Percentiles rank a stretch among this genome's conserved stretches.
phyloP scores from a whole-genome alignment of 2,888 invertebrate genomes.

The Sinotaia quadrata region DNA sequence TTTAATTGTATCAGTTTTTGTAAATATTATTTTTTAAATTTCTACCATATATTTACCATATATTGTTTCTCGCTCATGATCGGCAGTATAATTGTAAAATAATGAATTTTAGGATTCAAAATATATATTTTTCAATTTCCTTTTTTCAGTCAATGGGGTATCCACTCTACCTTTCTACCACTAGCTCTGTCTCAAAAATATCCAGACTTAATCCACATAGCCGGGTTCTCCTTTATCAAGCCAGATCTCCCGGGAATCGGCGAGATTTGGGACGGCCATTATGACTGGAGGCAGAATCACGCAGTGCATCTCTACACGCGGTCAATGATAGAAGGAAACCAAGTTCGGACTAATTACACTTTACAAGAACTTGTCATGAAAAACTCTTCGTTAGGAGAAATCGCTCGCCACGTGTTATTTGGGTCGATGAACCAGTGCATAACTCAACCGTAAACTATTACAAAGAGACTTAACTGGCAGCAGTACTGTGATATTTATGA shows the following conservation, averaged over 20 bases:
- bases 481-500: too few species aligned
- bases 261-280: conserved; percentile 41
- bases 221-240: conserved; percentile 43
- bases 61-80: too few species aligned
- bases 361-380: conserved; percentile 18
- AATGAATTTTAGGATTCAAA: too few species aligned
- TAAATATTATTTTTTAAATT: too few species aligned
- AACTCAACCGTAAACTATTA: too few species aligned
- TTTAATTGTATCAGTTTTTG: too few species aligned
- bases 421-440: conserved; percentile 25
- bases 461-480: too few species aligned
- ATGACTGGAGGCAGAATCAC: conserved; percentile 51
- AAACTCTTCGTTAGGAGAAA: conserved; percentile 36
- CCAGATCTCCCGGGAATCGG: conserved; percentile 41
- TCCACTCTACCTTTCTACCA: conserved; percentile 51
- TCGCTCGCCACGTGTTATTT: conserved; percentile 32
- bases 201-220: conserved; percentile 45
- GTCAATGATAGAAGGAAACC: conserved; percentile 9
- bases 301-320: conserved; percentile 56
- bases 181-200: conserved; percentile 42
- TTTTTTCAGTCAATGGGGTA: conserved; percentile 43
- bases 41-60: too few species aligned
- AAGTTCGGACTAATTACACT: conserved; percentile 18
- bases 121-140: neutral
- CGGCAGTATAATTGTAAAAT: too few species aligned